Conservation (phyloP, 2,888 invertebrate genomes). For the Globia sparganii region DNA sequence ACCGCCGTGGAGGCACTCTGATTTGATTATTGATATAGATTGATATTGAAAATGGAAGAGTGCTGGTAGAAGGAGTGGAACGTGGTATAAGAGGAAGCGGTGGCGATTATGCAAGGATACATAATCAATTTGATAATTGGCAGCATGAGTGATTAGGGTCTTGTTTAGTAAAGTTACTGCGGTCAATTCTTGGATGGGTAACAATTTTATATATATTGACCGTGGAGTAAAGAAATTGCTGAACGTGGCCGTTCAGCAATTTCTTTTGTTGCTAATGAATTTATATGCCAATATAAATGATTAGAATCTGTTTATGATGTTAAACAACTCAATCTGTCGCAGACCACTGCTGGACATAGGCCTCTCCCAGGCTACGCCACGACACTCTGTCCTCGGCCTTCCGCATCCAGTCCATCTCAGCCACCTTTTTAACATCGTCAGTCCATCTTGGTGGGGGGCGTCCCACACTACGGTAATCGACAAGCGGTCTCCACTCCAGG, state of each 20-base stretch:
- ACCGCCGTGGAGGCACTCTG: constrained; percentile 62
- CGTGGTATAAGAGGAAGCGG: constrained; percentile 61
- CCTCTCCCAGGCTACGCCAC: too few species aligned
- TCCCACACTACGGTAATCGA: too few species aligned
- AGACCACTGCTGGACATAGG: too few species aligned
- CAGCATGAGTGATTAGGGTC: constrained; percentile 2
- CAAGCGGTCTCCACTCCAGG: too few species aligned
- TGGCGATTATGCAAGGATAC: neutral
- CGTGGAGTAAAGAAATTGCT: neutral
- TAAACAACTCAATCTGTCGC: too few species aligned
- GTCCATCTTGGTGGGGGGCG: too few species aligned
- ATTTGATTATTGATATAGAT: constrained; percentile 84
- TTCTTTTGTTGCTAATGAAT: neutral
- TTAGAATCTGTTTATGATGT: too few species aligned
- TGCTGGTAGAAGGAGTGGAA: constrained; percentile 64
- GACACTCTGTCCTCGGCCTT: too few species aligned
- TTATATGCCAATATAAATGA: neutral
- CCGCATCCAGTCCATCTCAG: too few species aligned
- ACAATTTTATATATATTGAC: constrained; percentile 1
- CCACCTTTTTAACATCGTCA: too few species aligned
- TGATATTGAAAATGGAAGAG: constrained; percentile 78
- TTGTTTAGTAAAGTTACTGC: neutral
- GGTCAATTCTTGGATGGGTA: neutral
- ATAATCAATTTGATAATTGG: constrained; percentile 4
- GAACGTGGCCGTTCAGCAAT: too few species aligned